Conservation (phyloP, 37 sponge, comb jelly and placozoan species). For the Cliona cf. orientalis region DNA sequence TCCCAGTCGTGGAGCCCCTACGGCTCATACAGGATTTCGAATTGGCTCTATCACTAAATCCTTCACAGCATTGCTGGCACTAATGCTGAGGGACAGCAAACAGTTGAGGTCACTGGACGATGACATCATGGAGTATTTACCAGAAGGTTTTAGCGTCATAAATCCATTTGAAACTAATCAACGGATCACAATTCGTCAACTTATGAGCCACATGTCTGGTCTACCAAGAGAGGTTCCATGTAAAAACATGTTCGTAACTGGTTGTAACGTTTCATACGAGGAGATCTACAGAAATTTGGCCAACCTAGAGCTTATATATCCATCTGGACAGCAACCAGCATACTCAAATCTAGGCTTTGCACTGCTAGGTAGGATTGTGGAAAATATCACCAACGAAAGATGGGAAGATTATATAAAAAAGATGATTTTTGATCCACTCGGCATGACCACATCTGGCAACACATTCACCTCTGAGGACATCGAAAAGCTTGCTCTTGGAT, state of each 20-base stretch:
- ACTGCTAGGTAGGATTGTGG: conserved; percentile 57
- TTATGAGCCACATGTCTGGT: conserved; percentile 79
- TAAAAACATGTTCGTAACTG: conserved; percentile 40
- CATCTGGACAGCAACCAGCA: conserved; percentile 64
- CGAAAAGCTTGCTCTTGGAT: conserved; percentile 66
- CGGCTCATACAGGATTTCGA: conserved; percentile 64
- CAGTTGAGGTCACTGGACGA: conserved; percentile 51
- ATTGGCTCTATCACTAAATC: conserved; percentile 80
- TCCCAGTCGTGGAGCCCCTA: conserved; percentile 56
- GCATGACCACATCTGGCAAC: conserved; percentile 60
- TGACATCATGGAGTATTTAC: conserved; percentile 49
- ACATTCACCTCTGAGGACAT: conserved; percentile 20
- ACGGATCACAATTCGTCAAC: conserved; percentile 71
- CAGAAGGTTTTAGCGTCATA: conserved; percentile 39
- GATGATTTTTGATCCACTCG: conserved; percentile 54
- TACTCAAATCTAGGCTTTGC: conserved; percentile 86
- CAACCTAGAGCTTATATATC: conserved; percentile 39
- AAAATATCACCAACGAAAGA: neutral
- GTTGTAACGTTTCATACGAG: conserved; percentile 40
- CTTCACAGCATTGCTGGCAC: conserved; percentile 67
- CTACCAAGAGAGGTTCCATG: conserved; percentile 72
- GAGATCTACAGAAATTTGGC: conserved; percentile 55
- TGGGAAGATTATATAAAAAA: conserved; percentile 67
- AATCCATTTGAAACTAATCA: conserved; percentile 70
- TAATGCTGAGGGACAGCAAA: conserved; percentile 60